A percentile compares a stretch with the other conserved stretches of the same genome.
Conservation (phyloP, 2,888 invertebrate genomes). For the Rhingia rostrata region DNA sequence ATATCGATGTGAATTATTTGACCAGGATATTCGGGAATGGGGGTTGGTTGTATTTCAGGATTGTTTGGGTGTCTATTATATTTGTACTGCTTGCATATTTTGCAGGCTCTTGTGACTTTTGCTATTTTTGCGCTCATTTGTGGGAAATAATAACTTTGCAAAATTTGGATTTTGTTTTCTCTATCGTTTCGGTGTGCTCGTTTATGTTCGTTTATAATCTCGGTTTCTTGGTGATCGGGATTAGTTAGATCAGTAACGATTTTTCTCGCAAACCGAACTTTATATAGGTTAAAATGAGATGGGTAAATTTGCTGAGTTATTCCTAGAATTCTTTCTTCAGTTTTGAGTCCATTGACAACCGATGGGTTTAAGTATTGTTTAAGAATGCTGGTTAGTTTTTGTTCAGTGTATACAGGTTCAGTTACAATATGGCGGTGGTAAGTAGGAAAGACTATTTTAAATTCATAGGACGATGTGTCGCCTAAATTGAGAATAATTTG, state of each 20-base stretch:
- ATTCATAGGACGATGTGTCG: too few species aligned
- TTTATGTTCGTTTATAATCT: slow-evolving; percentile 26
- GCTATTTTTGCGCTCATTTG: slow-evolving; percentile 5
- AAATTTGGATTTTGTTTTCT: slow-evolving; percentile 13
- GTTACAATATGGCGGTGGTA: slow-evolving; percentile 12
- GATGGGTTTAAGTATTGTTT: slow-evolving; percentile 32
- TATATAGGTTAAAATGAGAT: not conserved
- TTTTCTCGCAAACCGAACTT: not conserved
- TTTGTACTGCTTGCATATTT: slow-evolving; percentile 10
- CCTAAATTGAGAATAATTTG: too few species aligned
- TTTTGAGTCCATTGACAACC: not conserved
- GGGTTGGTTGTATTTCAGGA: not conserved
- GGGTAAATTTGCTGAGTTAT: slow-evolving; percentile 6
- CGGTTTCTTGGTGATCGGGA: not conserved
- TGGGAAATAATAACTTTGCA: slow-evolving; percentile 6
- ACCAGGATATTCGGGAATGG: slow-evolving; percentile 9
- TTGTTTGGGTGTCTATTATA: slow-evolving; percentile 11
- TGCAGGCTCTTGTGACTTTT: not conserved
- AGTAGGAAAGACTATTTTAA: too few species aligned
- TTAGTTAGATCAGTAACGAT: not conserved
- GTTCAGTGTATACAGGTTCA: slow-evolving; percentile 4
- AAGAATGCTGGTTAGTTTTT: not conserved
- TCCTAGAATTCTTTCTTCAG: slow-evolving; percentile 6
- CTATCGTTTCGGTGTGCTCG: slow-evolving; percentile 20
- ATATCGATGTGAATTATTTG: slow-evolving; percentile 11